phyloP scores from a whole-genome alignment of 2,797 vertebrate species.

The Phoeniculus purpureus region DNA sequence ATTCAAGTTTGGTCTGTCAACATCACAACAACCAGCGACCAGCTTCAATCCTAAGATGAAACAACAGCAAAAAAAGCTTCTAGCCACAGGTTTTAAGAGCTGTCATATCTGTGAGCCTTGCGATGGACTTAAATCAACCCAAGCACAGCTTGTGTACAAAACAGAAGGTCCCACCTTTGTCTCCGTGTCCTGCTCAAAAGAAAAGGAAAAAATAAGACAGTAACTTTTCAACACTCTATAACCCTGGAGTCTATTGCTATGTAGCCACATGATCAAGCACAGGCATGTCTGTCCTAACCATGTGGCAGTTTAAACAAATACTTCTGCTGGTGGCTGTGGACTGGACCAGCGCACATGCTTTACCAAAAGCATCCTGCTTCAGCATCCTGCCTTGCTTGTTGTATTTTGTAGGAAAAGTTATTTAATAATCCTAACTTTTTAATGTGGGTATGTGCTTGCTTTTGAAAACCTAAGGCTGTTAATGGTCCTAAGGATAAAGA shows the following conservation, averaged over 20 bases:
- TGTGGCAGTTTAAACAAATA: background rate
- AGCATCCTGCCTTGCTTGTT: background rate
- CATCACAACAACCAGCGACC: background rate
- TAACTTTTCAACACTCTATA: background rate
- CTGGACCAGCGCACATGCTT: accelerated
- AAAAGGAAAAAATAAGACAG: background rate
- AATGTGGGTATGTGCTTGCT: background rate
- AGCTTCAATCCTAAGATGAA: background rate
- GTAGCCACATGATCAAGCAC: background rate
- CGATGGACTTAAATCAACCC: background rate
- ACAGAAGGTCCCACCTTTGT: background rate
- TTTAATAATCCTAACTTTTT: background rate
- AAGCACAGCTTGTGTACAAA: background rate
- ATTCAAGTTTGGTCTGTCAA: background rate
- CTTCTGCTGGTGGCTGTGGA: background rate
- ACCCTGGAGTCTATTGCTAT: background rate
- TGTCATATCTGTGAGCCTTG: background rate
- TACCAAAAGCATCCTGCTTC: background rate
- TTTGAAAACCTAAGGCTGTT: background rate
- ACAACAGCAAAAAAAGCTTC: background rate
- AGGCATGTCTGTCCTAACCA: accelerated
- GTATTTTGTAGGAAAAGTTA: background rate
- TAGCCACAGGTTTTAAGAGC: background rate
- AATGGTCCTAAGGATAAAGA: background rate
- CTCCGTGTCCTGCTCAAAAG: background rate